A percentile compares a stretch with the other conserved stretches of the same genome.
phyloP scores from a whole-genome alignment of 2,113 vertebrate genomes.

The Gasterosteus nipponicus region DNA sequence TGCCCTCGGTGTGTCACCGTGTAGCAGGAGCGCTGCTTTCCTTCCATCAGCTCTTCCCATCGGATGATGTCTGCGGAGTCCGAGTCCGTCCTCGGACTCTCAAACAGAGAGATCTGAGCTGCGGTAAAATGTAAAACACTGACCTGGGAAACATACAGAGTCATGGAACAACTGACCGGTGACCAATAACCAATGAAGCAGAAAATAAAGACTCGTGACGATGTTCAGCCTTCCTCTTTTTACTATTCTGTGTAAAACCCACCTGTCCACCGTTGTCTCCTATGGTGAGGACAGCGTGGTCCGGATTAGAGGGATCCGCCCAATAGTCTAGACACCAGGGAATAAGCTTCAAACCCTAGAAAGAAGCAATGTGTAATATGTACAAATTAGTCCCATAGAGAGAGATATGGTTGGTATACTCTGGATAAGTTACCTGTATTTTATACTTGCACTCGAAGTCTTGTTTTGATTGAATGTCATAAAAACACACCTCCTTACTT shows the following conservation, averaged over 20 bases:
- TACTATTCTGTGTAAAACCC: conserved; percentile 68
- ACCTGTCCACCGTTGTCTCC: conserved; percentile 87
- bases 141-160: conserved; percentile 72
- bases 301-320: conserved; percentile 75
- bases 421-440: conserved; percentile 66
- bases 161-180: neutral
- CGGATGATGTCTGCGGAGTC: conserved; percentile 74
- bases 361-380: neutral
- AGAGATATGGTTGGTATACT: neutral
- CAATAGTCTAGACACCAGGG: conserved; percentile 85
- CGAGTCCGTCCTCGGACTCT: conserved; percentile 65
- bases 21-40: conserved; percentile 82
- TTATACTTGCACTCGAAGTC: conserved; percentile 83
- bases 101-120: conserved; percentile 78
- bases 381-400: too few species aligned
- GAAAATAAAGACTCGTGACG: neutral
- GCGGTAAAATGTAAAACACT: conserved; percentile 78
- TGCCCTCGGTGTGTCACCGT: conserved; percentile 78
- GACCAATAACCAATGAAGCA: neutral
- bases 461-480: conserved; percentile 82
- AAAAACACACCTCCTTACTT: conserved; percentile 87
- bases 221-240: neutral
- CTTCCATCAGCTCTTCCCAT: conserved; percentile 83
- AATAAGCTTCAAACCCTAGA: conserved; percentile 77
- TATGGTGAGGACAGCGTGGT: conserved; percentile 81